Conservation (phyloP, 2,888 invertebrate genomes). For the Leucoma salicis region DNA sequence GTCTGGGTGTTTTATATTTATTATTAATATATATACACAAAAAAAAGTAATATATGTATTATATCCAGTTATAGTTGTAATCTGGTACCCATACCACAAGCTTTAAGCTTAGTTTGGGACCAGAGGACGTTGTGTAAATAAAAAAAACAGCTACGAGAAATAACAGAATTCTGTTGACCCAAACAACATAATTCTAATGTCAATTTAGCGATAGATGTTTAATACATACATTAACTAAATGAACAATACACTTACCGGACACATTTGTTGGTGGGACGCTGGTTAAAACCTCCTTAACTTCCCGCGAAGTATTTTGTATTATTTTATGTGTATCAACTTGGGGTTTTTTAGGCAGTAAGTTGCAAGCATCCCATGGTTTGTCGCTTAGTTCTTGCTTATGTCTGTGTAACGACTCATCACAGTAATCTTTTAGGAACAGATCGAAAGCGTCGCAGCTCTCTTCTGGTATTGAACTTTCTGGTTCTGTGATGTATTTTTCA, state of each 20-base stretch:
- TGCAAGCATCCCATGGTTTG: constrained; percentile 67
- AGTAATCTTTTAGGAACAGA: constrained; percentile 60
- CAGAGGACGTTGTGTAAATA: no score
- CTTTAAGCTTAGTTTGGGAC: no score
- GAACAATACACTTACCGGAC: constrained; percentile 55
- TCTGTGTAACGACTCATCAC: constrained; percentile 50
- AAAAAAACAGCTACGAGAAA: no score
- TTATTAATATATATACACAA: no score
- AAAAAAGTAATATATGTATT: no score
- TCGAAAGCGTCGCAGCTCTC: constrained; percentile 47
- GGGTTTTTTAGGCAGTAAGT: constrained; percentile 55
- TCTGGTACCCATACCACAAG: no score
- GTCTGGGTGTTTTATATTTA: no score
- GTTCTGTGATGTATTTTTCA: constrained; percentile 31
- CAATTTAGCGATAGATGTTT: no score
- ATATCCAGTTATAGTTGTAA: no score
- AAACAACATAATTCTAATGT: no score
- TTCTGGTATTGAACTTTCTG: constrained; percentile 24
- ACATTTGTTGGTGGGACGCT: constrained; percentile 49
- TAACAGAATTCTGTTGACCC: no score
- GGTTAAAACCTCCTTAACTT: constrained; percentile 54
- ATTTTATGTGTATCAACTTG: constrained; percentile 39
- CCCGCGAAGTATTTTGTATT: constrained; percentile 40
- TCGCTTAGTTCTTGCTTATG: constrained; percentile 49
- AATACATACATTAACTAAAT: no score